phyloP scores from a whole-genome alignment of 1,140 invertebrate genomes.

The Drosophila truncata region DNA sequence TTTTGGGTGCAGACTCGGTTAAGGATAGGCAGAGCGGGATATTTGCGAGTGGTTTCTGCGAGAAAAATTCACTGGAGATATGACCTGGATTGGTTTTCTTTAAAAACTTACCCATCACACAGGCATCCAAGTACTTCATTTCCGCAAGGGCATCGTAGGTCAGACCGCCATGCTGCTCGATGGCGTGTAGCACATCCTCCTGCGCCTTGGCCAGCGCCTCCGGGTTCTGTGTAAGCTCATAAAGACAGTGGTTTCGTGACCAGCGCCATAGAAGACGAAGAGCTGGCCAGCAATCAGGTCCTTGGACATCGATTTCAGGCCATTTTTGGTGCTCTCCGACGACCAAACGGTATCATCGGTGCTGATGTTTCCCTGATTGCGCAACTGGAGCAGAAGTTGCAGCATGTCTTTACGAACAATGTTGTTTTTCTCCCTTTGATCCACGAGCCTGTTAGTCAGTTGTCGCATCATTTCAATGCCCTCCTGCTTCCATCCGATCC shows the following conservation, averaged over 20 bases:
- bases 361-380: conserved; percentile 84
- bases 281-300: conserved; percentile 87
- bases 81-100: neutral
- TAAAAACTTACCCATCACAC: conserved; percentile 78
- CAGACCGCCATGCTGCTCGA: conserved; percentile 84
- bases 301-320: conserved; percentile 80
- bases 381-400: conserved; percentile 86
- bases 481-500: conserved; percentile 49
- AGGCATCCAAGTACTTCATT: conserved; percentile 87
- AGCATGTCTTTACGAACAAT: conserved; percentile 86
- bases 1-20: conserved; percentile 84
- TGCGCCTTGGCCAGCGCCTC: conserved; percentile 61
- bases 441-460: conserved; percentile 86
- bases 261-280: conserved; percentile 89
- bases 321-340: conserved; percentile 43
- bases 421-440: conserved; percentile 85
- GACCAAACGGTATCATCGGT: conserved; percentile 65
- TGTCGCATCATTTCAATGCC: conserved; percentile 41
- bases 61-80: neutral
- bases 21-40: conserved; percentile 87
- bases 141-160: conserved; percentile 87
- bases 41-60: conserved; percentile 87
- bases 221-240: conserved; percentile 86
- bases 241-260: conserved; percentile 90
- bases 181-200: conserved; percentile 86